Conservation (phyloP, 2,113 vertebrate genomes). For the Eublepharis macularius region DNA sequence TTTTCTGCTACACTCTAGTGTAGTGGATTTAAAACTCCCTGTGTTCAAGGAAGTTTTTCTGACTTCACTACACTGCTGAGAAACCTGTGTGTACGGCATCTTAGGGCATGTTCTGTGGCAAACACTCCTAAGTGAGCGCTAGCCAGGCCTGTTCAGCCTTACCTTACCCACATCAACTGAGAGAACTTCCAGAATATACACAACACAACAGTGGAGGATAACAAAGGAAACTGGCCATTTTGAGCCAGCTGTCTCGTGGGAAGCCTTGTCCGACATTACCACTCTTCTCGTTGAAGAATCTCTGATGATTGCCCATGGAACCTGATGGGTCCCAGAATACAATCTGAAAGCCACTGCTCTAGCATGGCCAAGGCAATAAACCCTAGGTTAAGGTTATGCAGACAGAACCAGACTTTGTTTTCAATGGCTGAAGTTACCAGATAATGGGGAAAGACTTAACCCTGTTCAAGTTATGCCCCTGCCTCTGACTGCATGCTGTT, state of each 20-base stretch:
- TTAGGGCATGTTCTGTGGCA: neutral
- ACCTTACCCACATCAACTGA: neutral
- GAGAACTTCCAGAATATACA: neutral
- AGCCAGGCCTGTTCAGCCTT: neutral
- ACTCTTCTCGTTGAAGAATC: no score
- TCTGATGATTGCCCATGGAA: no score
- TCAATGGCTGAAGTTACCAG: neutral
- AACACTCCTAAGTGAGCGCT: no score
- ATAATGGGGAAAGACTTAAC: neutral
- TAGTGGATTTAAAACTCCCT: neutral
- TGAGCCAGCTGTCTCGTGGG: no score
- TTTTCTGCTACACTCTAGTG: no score
- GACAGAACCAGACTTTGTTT: neutral
- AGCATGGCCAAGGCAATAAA: neutral
- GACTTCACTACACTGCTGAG: neutral
- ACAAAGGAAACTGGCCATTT: no score
- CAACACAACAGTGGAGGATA: no score
- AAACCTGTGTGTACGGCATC: neutral
- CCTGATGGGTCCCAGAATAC: no score
- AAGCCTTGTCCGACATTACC: no score
- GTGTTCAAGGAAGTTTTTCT: neutral
- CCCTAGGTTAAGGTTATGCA: neutral
- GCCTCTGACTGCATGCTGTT: no score
- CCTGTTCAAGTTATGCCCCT: neutral
- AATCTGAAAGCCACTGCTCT: no score